Conservation (phyloP, 1,140 invertebrate genomes). For the Saccostrea cuccullata region DNA sequence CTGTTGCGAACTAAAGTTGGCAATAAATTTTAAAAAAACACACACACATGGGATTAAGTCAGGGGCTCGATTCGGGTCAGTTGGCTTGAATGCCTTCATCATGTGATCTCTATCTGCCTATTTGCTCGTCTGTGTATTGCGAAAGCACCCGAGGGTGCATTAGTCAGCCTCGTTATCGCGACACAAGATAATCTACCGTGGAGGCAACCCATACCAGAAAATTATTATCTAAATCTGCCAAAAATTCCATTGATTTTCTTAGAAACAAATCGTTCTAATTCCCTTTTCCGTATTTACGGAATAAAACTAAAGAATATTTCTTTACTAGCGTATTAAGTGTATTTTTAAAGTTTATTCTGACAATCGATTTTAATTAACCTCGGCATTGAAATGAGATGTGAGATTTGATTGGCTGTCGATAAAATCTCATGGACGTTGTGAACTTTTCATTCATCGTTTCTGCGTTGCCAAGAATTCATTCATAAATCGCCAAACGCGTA, state of each 20-base stretch:
- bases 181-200: background rate
- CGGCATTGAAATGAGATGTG: background rate
- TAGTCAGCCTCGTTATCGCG: background rate
- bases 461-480: conserved; percentile 34
- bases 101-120: conserved; percentile 25
- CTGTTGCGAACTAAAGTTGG: background rate
- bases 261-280: too few relatives aligned
- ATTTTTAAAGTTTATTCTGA: background rate
- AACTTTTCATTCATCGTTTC: conserved; percentile 31
- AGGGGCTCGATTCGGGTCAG: conserved; percentile 13
- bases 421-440: conserved; percentile 18
- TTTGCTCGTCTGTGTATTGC: conserved; percentile 4
- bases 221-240: background rate
- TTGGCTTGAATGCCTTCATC: background rate
- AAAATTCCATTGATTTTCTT: background rate
- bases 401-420: conserved; percentile 9
- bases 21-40: background rate
- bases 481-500: conserved; percentile 35
- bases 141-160: conserved; percentile 10
- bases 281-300: too few relatives aligned
- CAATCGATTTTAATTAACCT: background rate
- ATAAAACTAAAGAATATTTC: too few relatives aligned
- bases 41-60: background rate
- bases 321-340: too few relatives aligned
- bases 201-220: background rate